phyloP scores from a whole-genome alignment of 1,140 invertebrate genomes.

The Reticulitermes speratus region DNA sequence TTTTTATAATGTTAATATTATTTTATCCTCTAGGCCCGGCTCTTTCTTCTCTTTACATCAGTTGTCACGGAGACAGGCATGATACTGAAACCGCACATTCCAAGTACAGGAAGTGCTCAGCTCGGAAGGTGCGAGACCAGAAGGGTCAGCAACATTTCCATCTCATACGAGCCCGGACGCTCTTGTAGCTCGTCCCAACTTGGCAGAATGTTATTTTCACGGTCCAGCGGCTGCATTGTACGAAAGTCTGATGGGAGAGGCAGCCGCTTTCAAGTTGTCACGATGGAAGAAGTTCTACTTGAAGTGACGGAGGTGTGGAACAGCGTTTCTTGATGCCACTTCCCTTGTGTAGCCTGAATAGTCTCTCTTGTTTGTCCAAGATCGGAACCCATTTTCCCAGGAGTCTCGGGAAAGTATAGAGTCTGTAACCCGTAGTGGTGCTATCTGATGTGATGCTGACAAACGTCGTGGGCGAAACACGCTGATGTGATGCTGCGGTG shows the following conservation, averaged over 20 bases:
- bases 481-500: no score
- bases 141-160: background rate
- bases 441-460: no score
- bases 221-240: conserved; percentile 1
- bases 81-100: background rate
- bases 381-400: background rate
- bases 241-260: background rate
- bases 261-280: background rate
- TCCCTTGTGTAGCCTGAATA: background rate
- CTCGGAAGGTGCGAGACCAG: background rate
- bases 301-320: background rate
- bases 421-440: background rate
- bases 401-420: background rate
- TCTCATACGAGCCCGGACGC: background rate
- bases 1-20: no score
- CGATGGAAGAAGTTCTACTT: background rate
- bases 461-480: no score
- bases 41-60: no score
- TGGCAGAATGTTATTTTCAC: conserved; percentile 12
- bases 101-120: background rate
- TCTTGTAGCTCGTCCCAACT: background rate
- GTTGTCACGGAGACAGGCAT: background rate
- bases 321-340: background rate
- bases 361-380: background rate
- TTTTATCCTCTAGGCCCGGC: no score